These are phyloP conservation scores for Neoaliturus tenellus DNA, from an alignment of 2,888 invertebrate species.

Conservation along the genomic window DNA sequence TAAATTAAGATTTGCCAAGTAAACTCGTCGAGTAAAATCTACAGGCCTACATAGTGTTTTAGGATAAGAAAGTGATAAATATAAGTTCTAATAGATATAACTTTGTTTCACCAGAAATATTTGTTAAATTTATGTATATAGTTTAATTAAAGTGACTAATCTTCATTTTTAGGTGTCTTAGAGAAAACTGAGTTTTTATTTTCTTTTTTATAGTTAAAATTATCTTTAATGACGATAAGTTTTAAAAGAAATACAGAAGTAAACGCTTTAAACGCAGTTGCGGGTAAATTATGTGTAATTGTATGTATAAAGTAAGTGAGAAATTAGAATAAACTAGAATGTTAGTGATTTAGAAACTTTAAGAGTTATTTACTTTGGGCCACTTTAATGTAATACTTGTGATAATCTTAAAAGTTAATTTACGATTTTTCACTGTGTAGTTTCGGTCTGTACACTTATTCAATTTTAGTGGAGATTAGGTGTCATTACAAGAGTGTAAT, in stretches of 20 bases:
- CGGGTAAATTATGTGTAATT: constrained; percentile 4
- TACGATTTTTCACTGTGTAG: too few species aligned
- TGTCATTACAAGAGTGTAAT: too few species aligned
- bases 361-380: neutral
- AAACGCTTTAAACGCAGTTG: constrained; percentile 24
- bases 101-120: neutral
- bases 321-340: neutral
- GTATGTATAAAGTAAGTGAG: neutral
- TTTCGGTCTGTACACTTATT: too few species aligned
- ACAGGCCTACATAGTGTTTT: constrained; percentile 43
- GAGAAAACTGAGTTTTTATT: neutral
- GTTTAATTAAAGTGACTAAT: neutral
- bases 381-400: neutral
- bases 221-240: neutral
- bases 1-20: constrained; percentile 6
- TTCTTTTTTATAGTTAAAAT: neutral
- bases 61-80: constrained; percentile 20
- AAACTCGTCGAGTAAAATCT: neutral
- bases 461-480: too few species aligned
- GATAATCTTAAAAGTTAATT: too few species aligned
- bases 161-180: neutral
- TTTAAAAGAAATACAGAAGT: constrained; percentile 9
- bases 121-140: neutral
- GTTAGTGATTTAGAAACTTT: neutral
- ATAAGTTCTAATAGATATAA: neutral